phyloP scores from a whole-genome alignment of 1,140 invertebrate species.

The Drosophila equinoxialis region DNA sequence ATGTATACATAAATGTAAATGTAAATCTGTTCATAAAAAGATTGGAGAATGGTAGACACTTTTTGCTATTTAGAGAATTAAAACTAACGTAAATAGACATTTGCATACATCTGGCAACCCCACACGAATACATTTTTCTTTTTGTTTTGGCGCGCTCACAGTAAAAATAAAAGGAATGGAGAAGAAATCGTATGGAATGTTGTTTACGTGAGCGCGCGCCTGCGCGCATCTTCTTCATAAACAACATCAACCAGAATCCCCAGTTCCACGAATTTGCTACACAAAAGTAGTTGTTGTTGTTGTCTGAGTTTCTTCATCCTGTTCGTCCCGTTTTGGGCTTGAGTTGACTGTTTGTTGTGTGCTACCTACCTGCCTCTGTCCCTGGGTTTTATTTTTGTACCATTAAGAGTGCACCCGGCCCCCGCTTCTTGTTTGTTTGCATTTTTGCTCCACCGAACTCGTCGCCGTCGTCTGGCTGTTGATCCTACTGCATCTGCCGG shows the following conservation, averaged over 20 bases:
- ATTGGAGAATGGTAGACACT: conserved; percentile 5
- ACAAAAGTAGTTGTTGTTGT: conserved; percentile 32
- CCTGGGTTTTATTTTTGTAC: conserved; percentile 41
- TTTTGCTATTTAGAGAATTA: not conserved
- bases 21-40: not conserved
- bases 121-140: not conserved
- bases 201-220: conserved; percentile 77
- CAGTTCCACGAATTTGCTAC: conserved; percentile 67
- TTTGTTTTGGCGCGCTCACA: conserved; percentile 70
- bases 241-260: conserved; percentile 51
- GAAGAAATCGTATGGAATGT: conserved; percentile 73
- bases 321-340: conserved; percentile 71
- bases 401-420: conserved; percentile 41
- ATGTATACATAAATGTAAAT: not conserved
- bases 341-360: conserved; percentile 2
- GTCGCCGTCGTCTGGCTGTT: conserved; percentile 45
- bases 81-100: conserved; percentile 1
- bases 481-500: conserved; percentile 49
- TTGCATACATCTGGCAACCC: conserved; percentile 46
- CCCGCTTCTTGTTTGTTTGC: conserved; percentile 78
- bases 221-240: conserved; percentile 45
- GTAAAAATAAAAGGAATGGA: conserved; percentile 24
- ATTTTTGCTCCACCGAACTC: conserved; percentile 64
- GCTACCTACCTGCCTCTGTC: conserved; percentile 57
- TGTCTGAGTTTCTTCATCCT: conserved; percentile 64